These are phyloP conservation scores for Hemiscyllium ocellatum DNA, from an alignment of 2,113 vertebrate genomes.

Conservation along the genomic window DNA sequence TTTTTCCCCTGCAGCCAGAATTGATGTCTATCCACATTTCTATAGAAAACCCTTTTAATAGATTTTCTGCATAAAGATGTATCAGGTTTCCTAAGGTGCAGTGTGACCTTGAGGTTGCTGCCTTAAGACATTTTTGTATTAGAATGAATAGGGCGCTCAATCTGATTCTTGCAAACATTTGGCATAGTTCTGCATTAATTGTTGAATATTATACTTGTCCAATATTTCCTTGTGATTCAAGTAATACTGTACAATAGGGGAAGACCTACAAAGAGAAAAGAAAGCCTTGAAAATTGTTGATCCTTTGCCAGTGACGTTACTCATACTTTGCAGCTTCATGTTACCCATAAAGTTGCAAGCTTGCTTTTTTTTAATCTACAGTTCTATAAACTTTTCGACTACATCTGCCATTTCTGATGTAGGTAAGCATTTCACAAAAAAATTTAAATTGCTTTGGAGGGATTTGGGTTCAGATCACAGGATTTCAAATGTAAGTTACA, in stretches of 20 bases:
- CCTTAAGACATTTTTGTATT: not conserved
- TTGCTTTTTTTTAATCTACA: not conserved
- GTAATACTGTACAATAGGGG: not conserved
- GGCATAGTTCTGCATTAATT: not conserved
- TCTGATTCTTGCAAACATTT: not conserved
- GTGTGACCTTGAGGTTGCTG: not conserved
- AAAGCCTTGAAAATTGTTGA: not conserved
- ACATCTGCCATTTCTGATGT: not conserved
- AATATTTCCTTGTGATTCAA: not conserved
- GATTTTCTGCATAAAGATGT: not conserved
- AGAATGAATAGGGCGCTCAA: not conserved
- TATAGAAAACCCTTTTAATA: not conserved
- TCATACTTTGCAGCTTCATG: not conserved
- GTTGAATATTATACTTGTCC: not conserved
- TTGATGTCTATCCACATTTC: not conserved
- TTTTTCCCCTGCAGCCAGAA: not conserved
- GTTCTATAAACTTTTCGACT: not conserved
- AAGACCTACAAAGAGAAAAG: not conserved
- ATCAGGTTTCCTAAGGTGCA: not conserved
- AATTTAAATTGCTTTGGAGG: not conserved
- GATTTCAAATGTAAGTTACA: not conserved
- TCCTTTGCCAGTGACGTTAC: not conserved
- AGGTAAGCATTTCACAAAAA: not conserved
- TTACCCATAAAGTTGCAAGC: not conserved
- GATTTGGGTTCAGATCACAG: not conserved